phyloP scores from a whole-genome alignment of 2,113 vertebrate species.

The Alaudala cheleensis region DNA sequence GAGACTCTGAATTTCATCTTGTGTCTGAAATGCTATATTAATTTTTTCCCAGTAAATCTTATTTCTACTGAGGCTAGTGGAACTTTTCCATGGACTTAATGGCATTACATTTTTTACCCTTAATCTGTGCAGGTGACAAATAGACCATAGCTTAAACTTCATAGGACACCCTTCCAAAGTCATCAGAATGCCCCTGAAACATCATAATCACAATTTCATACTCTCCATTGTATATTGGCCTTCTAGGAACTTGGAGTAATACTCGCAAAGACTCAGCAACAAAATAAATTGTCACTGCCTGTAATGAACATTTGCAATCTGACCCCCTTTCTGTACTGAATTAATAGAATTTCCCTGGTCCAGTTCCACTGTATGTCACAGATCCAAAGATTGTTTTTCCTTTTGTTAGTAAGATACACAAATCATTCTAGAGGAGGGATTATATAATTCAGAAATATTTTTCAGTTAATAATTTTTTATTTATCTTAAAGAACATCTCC shows the following conservation, averaged over 20 bases:
- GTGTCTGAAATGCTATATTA: background rate
- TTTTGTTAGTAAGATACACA: background rate
- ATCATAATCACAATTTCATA: background rate
- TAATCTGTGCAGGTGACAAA: background rate
- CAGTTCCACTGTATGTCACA: background rate
- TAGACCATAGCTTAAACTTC: background rate
- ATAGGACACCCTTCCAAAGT: background rate
- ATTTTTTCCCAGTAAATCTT: background rate
- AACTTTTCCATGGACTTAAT: background rate
- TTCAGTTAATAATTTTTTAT: background rate
- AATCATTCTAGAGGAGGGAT: accelerated
- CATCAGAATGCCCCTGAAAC: background rate
- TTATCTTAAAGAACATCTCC: background rate
- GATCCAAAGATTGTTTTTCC: background rate
- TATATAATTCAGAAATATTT: background rate
- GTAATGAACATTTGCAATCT: background rate
- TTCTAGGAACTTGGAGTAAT: background rate
- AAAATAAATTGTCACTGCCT: background rate
- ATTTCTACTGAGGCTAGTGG: background rate
- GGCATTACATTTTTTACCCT: background rate
- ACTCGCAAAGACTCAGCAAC: background rate
- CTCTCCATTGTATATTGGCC: background rate
- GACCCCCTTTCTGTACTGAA: background rate
- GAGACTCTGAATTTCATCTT: background rate
- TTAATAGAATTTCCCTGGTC: background rate